These are phyloP conservation scores for Pollachius pollachius DNA, from an alignment of 2,113 vertebrate genomes.

Conservation along the genomic window DNA sequence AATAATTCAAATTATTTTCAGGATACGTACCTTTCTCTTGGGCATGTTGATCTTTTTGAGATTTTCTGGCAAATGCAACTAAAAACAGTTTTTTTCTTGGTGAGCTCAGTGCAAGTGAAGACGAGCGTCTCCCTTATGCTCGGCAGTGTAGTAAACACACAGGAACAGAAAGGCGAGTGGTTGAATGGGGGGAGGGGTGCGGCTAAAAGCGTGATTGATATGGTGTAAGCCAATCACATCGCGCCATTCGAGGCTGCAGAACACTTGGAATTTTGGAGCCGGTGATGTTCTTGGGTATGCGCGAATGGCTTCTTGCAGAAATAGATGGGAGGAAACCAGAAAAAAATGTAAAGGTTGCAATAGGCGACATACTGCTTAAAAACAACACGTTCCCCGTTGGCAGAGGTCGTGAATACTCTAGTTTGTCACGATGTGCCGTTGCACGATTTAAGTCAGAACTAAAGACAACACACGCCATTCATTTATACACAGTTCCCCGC, in stretches of 20 bases:
- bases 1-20: conserved; percentile 45
- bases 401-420: no score
- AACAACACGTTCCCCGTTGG: not conserved
- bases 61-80: conserved; percentile 64
- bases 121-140: conserved; percentile 77
- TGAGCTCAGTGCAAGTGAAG: conserved; percentile 75
- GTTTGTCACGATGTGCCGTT: no score
- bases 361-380: conserved; percentile 39
- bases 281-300: conserved; percentile 68
- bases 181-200: conserved; percentile 80
- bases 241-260: conserved; percentile 62
- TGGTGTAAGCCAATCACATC: conserved; percentile 66
- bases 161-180: conserved; percentile 77
- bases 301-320: conserved; percentile 68
- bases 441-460: no score
- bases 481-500: no score
- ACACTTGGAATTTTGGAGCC: conserved; percentile 74
- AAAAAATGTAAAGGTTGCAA: conserved; percentile 27
- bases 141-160: conserved; percentile 82
- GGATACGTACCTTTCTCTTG: conserved; percentile 81
- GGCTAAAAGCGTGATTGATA: conserved; percentile 76
- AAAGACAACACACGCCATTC: no score
- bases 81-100: conserved; percentile 63
- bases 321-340: conserved; percentile 51
- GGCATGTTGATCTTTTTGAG: conserved; percentile 76